Evolutionary conservation across 2,888 invertebrate genomes (phyloP).

Genomic region (Cosmopolites sordidus): DNA sequence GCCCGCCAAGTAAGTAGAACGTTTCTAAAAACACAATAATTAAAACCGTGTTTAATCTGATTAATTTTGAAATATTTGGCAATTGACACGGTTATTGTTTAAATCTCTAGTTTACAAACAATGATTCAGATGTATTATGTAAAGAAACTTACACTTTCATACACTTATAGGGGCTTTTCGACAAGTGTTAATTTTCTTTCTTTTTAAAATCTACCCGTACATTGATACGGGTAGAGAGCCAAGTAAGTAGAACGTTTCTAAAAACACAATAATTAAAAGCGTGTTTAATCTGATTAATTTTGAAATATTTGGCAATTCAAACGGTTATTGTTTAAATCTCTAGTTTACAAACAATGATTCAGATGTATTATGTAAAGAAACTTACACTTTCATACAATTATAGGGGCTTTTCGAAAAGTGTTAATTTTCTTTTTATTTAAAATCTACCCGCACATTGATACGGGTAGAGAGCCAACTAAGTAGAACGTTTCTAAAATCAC

Average conservation of each 20-base stretch:
- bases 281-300: background rate
- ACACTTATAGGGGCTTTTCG: too few relatives aligned
- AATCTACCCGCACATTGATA: too few relatives aligned
- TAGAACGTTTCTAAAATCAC: conserved; percentile 26
- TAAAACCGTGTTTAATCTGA: background rate
- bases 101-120: conserved; percentile 21
- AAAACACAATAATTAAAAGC: background rate
- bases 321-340: conserved; percentile 21
- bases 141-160: too few relatives aligned
- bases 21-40: too few relatives aligned
- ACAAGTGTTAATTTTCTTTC: too few relatives aligned
- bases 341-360: conserved; percentile 21
- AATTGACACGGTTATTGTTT: conserved; percentile 22
- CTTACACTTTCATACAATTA: too few relatives aligned
- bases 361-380: conserved; percentile 12
- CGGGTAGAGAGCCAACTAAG: conserved; percentile 77
- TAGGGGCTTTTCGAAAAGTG: too few relatives aligned
- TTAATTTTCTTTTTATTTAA: too few relatives aligned
- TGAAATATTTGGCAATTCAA: conserved; percentile 14
- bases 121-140: conserved; percentile 16
- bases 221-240: too few relatives aligned
- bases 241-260: conserved; percentile 55
- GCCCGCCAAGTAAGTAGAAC: conserved; percentile 69
- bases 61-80: conserved; percentile 7
- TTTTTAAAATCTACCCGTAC: too few relatives aligned